Evolutionary conservation across 2,113 vertebrate genomes (phyloP), one percentile per base, ranked within the genome.

Genomic region (Gymnobelideus leadbeateri): DNA sequence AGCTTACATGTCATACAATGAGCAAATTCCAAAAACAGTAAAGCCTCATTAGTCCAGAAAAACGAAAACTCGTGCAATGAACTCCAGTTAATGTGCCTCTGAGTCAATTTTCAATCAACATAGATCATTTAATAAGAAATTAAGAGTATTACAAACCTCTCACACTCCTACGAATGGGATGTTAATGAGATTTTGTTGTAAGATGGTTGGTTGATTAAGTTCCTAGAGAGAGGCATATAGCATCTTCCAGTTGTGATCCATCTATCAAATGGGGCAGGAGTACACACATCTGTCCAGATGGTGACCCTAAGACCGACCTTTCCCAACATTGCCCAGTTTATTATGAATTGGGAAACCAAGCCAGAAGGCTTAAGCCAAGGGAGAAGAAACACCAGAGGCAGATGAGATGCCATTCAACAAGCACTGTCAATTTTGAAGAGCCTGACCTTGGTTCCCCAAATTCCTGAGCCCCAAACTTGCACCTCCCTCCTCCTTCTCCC

Each of bases 61-160:
- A 89, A 89, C 21, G 24, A 51, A 91, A 93, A 95, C 89, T 57
- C 95, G 8, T 93, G 91, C 47, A 47, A 55, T 90, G 84, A 94
- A 95, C 95, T 96, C 93, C 90, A 54, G 89, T 97, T 91, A 55
- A 89, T 94, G 89, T 95, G 94, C 49, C 46, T 46, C 23, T 90
- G 49, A 90, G 89, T 90, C 89, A 50, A 90, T 50, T 49, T 50
- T 90, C 28, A 90, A 49, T 90, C 46, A 51, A 50, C 89, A 51
- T 90, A 51, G 47, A 51, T 90, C 89, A 49, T 90, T 90, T 90
- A 51, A 50, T 90, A 51, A 90, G 49, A 90, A 90, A 90, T 49
- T 49, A 90, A 51, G 89, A 90, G 89, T 90, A 90, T 50, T 28
- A 51, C 25, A 90, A 90, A 90, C 47, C 31, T 90, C 24, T 90